Conservation (phyloP, 2,888 invertebrate genomes). For the Hyalella azteca region DNA sequence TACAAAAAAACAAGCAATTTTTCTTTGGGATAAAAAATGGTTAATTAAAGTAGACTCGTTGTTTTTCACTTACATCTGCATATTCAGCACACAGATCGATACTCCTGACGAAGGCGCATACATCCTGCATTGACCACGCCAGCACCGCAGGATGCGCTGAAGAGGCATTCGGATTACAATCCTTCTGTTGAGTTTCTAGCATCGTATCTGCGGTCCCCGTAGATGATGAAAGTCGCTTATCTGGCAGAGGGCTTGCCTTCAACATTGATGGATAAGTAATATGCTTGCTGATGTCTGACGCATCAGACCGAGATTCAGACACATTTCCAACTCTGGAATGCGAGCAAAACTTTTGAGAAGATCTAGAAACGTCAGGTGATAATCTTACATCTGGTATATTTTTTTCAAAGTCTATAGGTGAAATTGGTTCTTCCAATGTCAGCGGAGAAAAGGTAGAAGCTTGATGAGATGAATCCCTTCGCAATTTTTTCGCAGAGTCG, state of each 20-base stretch:
- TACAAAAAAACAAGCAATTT: too few species aligned
- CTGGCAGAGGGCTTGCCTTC: not conserved
- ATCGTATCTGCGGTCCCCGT: too few species aligned
- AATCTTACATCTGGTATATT: constrained; percentile 19
- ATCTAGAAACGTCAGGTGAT: constrained; percentile 5
- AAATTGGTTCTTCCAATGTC: too few species aligned
- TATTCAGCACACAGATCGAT: constrained; percentile 19
- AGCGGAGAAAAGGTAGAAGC: not conserved
- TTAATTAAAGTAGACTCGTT: too few species aligned
- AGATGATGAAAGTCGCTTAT: not conserved
- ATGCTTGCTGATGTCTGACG: too few species aligned
- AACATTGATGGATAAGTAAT: not conserved
- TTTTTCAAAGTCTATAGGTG: not conserved
- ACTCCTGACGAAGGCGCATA: constrained; percentile 7
- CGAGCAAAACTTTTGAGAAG: too few species aligned
- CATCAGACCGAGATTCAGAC: too few species aligned
- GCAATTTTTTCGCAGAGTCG: constrained; percentile 1
- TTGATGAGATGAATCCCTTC: not conserved
- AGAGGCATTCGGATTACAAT: not conserved
- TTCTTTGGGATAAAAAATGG: too few species aligned
- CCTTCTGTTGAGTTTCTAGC: not conserved
- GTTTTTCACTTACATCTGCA: not conserved
- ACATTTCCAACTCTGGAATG: too few species aligned
- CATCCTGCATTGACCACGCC: not conserved
- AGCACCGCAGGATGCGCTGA: not conserved